A percentile compares a stretch with the other conserved stretches of the same genome.
These are phyloP conservation scores for Myopa tessellatipennis DNA, from an alignment of 2,888 invertebrate genomes.

Conservation along the genomic window DNA sequence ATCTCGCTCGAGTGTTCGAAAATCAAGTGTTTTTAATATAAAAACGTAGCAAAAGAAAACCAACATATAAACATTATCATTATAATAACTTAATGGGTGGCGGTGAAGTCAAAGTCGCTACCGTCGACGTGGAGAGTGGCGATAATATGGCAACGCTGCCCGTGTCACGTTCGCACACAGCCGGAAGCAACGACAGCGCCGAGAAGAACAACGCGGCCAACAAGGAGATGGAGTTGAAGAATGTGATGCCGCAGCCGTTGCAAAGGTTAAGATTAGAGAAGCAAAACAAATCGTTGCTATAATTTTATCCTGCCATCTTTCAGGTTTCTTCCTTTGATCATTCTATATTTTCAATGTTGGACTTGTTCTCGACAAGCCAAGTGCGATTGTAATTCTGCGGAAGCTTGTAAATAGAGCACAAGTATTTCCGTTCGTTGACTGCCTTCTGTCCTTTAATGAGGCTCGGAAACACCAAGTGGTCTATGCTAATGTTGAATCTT, in stretches of 20 bases:
- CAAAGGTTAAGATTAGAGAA: conserved; percentile 76
- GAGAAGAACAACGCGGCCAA: conserved; percentile 86
- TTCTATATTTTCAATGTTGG: background rate
- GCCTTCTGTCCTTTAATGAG: background rate
- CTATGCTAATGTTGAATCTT: conserved; percentile 24
- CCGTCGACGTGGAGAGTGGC: conserved; percentile 86
- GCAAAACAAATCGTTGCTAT: background rate
- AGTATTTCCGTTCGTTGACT: conserved; percentile 15
- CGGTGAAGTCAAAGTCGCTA: conserved; percentile 88
- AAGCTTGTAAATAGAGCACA: background rate
- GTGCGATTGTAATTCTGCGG: background rate
- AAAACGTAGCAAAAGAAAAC: no score
- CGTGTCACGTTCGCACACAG: conserved; percentile 78
- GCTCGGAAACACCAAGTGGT: background rate
- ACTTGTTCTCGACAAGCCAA: no score
- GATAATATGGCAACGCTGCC: conserved; percentile 92
- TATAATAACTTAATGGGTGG: conserved; percentile 70
- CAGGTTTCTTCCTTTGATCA: background rate
- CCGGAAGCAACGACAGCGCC: conserved; percentile 79
- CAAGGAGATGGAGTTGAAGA: conserved; percentile 89
- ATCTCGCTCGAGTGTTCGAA: conserved; percentile 5
- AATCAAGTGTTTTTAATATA: background rate
- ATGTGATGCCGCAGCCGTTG: conserved; percentile 84
- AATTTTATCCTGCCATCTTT: background rate
- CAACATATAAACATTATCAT: background rate